A percentile compares a stretch with the other conserved stretches of the same genome.
phyloP scores from a whole-genome alignment of 2,888 invertebrate species.

The Napeogenes inachia region DNA sequence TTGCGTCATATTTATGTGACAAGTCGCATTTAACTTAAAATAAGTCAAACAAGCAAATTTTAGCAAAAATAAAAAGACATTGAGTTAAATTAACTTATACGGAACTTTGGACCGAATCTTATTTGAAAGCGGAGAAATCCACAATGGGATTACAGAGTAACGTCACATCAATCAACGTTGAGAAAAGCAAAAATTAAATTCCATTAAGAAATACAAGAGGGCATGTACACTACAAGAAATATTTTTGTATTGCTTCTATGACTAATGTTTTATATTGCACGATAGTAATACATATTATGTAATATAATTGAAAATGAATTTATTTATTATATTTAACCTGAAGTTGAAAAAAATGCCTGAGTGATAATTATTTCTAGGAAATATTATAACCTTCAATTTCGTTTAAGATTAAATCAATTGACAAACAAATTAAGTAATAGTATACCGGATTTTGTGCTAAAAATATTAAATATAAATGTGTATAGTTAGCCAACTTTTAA shows the following conservation, averaged over 20 bases:
- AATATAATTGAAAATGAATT: too few relatives aligned
- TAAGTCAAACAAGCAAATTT: slow-evolving; percentile 29
- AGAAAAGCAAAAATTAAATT: slow-evolving; percentile 32
- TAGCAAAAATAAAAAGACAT: slow-evolving; percentile 25
- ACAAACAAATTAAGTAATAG: background rate
- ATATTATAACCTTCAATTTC: too few relatives aligned
- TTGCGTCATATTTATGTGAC: slow-evolving; percentile 8
- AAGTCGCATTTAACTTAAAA: slow-evolving; percentile 21
- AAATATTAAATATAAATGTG: too few relatives aligned
- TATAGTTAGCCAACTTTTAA: too few relatives aligned
- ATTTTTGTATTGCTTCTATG: background rate
- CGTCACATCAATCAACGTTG: slow-evolving; percentile 32
- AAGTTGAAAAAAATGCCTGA: too few relatives aligned
- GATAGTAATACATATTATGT: too few relatives aligned
- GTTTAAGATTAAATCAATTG: background rate
- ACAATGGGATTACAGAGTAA: slow-evolving; percentile 31
- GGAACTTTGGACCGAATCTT: slow-evolving; percentile 30
- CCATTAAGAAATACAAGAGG: slow-evolving; percentile 27
- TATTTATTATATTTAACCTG: too few relatives aligned
- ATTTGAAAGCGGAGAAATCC: slow-evolving; percentile 24
- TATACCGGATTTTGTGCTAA: background rate
- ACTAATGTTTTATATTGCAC: too few relatives aligned
- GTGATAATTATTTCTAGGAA: too few relatives aligned
- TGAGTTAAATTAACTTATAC: slow-evolving; percentile 30
- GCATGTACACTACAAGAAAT: slow-evolving; percentile 20